A percentile compares a stretch with the other conserved stretches of the same genome.
These are phyloP conservation scores for Ditula angustiorana DNA, from an alignment of 2,888 invertebrate species.

Conservation along the genomic window DNA sequence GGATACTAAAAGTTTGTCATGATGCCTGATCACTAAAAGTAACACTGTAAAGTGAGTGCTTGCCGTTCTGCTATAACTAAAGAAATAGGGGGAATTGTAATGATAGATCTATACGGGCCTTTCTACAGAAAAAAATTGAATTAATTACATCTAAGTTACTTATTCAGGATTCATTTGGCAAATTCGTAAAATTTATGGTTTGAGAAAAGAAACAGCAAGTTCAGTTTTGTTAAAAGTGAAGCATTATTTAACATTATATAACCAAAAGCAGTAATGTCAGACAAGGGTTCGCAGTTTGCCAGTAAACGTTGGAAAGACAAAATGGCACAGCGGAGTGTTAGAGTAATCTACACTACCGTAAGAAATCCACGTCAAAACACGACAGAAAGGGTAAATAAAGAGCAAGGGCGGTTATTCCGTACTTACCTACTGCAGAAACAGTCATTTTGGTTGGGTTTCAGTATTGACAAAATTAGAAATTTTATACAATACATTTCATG, in stretches of 20 bases:
- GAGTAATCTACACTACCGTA: slow-evolving; percentile 41
- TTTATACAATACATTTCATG: slow-evolving; percentile 44
- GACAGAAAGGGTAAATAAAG: slow-evolving; percentile 45
- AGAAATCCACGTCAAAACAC: slow-evolving; percentile 45
- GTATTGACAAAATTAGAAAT: slow-evolving; percentile 38
- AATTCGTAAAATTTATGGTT: not conserved
- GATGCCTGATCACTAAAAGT: too few species aligned
- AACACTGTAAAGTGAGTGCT: not conserved
- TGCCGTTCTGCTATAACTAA: not conserved
- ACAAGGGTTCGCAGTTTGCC: slow-evolving; percentile 42
- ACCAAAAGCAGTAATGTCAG: slow-evolving; percentile 37
- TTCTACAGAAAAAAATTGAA: not conserved
- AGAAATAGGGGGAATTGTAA: not conserved
- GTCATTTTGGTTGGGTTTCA: slow-evolving; percentile 43
- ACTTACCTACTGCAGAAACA: slow-evolving; percentile 41
- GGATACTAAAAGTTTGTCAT: not conserved
- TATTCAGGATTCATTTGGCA: not conserved
- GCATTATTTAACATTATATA: slow-evolving; percentile 36
- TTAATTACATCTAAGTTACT: not conserved
- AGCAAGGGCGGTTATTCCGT: slow-evolving; percentile 44
- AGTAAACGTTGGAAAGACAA: slow-evolving; percentile 26
- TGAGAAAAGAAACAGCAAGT: slow-evolving; percentile 1
- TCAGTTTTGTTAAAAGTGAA: slow-evolving; percentile 29
- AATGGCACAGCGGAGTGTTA: slow-evolving; percentile 21
- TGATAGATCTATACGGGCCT: not conserved